phyloP scores from a whole-genome alignment of 1,140 invertebrate genomes.

The Harlomillsia oculata region DNA sequence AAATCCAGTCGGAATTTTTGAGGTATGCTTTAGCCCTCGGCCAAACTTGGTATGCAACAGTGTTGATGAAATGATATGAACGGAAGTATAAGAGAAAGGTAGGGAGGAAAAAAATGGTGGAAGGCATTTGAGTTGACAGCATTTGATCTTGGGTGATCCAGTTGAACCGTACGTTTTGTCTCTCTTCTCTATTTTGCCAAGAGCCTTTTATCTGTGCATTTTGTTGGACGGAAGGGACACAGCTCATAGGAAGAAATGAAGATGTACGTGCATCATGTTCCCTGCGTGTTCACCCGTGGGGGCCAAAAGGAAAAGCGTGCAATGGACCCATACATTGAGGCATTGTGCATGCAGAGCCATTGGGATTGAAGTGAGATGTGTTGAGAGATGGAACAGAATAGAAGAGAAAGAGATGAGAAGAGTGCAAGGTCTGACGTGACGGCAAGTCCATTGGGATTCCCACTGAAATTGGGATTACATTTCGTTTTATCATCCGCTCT shows the following conservation, averaged over 20 bases:
- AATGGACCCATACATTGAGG: too few relatives aligned
- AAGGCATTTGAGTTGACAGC: background rate
- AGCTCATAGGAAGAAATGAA: too few relatives aligned
- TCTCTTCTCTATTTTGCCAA: too few relatives aligned
- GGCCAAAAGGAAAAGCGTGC: too few relatives aligned
- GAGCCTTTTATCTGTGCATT: too few relatives aligned
- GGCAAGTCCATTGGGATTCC: conserved; percentile 3
- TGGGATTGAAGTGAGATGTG: too few relatives aligned
- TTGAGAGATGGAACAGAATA: background rate
- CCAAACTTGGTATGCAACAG: conserved; percentile 9
- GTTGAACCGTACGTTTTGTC: conserved; percentile 1
- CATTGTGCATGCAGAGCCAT: background rate
- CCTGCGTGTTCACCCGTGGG: too few relatives aligned
- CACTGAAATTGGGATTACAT: conserved; percentile 13
- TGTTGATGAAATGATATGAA: conserved; percentile 4
- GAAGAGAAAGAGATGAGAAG: background rate
- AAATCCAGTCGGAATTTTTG: too few relatives aligned
- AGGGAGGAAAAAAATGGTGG: background rate
- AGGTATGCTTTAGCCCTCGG: conserved; percentile 6
- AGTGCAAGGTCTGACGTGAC: conserved; percentile 1
- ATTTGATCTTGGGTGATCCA: conserved; percentile 5
- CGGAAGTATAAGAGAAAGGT: conserved; percentile 4
- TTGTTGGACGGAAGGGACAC: too few relatives aligned
- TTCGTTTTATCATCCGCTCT: conserved; percentile 15
- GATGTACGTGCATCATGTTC: too few relatives aligned